Evolutionary conservation across 2,113 vertebrate species (phyloP).

Genomic region (Corynorhinus townsendii): DNA sequence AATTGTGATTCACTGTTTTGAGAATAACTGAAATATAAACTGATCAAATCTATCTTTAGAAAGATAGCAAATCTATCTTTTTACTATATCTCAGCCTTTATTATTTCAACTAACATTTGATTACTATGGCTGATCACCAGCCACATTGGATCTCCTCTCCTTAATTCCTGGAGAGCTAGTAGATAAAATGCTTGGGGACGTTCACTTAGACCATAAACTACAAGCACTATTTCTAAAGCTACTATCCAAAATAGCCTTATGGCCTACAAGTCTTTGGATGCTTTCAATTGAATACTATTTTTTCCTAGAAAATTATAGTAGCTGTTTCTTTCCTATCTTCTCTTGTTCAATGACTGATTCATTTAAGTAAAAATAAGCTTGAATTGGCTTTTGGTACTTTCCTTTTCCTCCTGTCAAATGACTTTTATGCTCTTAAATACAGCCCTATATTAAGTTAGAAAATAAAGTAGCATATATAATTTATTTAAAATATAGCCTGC

Average conservation of each 20-base stretch:
- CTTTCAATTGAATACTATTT: background rate
- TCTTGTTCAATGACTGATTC: background rate
- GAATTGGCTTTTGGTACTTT: background rate
- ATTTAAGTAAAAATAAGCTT: background rate
- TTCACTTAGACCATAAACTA: background rate
- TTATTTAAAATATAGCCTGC: background rate
- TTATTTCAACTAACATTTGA: background rate
- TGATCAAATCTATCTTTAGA: background rate
- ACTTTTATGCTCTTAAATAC: slow-evolving; percentile 5
- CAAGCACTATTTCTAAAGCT: background rate
- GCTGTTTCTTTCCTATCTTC: background rate
- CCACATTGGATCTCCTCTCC: background rate
- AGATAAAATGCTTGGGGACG: background rate
- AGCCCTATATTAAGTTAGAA: background rate
- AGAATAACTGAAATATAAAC: background rate
- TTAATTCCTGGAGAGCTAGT: background rate
- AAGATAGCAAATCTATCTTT: background rate
- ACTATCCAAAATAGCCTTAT: background rate
- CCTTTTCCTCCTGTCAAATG: background rate
- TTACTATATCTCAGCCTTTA: background rate
- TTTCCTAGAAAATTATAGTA: background rate
- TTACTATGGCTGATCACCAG: background rate
- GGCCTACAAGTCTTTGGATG: background rate
- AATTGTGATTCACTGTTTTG: background rate
- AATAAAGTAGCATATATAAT: background rate